Evolutionary conservation across 1,140 invertebrate species (phyloP), one percentile per base, ranked within the genome.

Genomic region (Bombus waltoni): DNA sequence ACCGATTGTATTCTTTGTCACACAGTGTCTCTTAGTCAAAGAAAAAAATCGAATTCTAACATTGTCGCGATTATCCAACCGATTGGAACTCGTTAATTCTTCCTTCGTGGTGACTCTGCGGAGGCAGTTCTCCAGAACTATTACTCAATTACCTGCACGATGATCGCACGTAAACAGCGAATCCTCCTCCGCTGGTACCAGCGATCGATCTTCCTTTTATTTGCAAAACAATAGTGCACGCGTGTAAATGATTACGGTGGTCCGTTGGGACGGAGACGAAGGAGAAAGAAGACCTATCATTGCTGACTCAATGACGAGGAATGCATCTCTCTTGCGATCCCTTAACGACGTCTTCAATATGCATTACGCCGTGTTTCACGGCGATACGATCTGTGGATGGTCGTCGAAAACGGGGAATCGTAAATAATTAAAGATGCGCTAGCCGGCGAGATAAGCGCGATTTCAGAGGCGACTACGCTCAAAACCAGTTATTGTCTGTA

Each of bases 181-280:
- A 9, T 28, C n/a, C 25, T 32, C 25, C 40, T 38, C 40, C 74
- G 40, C 6, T 53, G 25, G n/a, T 42, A 71, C 40, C 8, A 38
- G 9, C 44, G 32, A 86, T 82, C 65, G 62, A 75, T 86, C 62
- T 83, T 44, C 71, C 79, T 75, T 86, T 83, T 75, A 83, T 86
- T 70, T 35, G 62, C 72, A 32, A 86, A 83, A 86, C 80, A 86
- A 86, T 86, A 59, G 44, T 47, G 71, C 62, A 65, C 80, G 22
- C 47, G 68, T 53, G 40, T 59, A 86, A 75, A 86, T 66, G 57
- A 86, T 86, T 57, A 79, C 47, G 59, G 28, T 73, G 72, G 40
- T 25, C n/a, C n/a, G 22, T 35, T 10, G 28, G 28, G 5, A 66
- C n/a, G 62, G 22, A 22, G 66, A 35, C 6, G 13, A 22, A 65